phyloP scores from a whole-genome alignment of 2,888 invertebrate species.

The Dolichomitus sp. region DNA sequence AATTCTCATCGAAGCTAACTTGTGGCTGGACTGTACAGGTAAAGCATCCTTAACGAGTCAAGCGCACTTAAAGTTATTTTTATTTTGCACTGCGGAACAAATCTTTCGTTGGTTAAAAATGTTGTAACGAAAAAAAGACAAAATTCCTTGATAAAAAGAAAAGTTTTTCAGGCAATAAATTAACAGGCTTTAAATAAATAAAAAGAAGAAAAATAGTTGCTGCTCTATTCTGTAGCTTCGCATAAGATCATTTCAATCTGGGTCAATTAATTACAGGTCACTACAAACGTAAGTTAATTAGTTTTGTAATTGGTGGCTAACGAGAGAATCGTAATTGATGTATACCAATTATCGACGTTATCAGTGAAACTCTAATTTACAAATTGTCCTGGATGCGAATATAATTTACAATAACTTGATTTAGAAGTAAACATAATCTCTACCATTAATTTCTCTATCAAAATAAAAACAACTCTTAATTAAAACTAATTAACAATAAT shows the following conservation, averaged over 20 bases:
- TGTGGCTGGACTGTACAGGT: too few relatives aligned
- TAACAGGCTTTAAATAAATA: not conserved
- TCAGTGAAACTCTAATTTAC: not conserved
- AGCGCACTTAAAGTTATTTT: constrained; percentile 32
- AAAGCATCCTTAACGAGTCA: constrained; percentile 29
- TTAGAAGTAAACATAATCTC: not conserved
- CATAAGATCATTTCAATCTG: not conserved
- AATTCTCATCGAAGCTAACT: too few relatives aligned
- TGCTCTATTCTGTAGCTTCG: not conserved
- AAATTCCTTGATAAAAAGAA: not conserved
- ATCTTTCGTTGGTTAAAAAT: not conserved
- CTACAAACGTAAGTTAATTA: not conserved
- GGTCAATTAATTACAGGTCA: not conserved
- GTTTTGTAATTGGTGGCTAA: constrained; percentile 5
- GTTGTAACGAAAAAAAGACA: not conserved
- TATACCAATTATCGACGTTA: constrained; percentile 5
- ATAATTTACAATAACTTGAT: not conserved
- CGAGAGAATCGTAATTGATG: not conserved
- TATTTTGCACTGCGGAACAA: constrained; percentile 8
- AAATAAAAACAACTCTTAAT: too few relatives aligned
- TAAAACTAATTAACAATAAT: too few relatives aligned
- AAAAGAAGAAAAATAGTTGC: not conserved
- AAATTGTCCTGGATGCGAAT: not conserved
- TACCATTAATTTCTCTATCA: too few relatives aligned
- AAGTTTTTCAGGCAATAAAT: not conserved